Base-by-base conservation (phyloP, 2,888 invertebrate genomes). In the Scelioninae gen. 1 region DNA sequence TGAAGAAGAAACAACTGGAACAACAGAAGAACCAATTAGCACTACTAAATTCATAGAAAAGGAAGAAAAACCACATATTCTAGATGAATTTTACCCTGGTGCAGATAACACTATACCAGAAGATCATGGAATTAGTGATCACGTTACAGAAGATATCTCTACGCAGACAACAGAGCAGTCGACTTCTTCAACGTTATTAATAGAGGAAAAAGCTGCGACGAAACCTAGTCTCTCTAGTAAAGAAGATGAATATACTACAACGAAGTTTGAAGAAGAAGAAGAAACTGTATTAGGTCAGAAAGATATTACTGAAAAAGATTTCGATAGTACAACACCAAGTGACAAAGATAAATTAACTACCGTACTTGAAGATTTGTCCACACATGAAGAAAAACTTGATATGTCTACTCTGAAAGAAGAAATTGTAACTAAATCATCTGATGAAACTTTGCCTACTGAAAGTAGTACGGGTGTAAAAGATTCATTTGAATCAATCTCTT, bases 21-120 rank as follows among this genome's bases (percentile, higher is more conserved):
- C 47, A 34, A 5, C 53, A 0, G 76, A 72, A 32, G 55, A 10
- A 65, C 1, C 69, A n/a, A 38, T 45, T 11, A 69, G 34, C 7
- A 60, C 75, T 15, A 13, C 71, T 13, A 43, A 68, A 62, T 72
- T 84, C 40, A 76, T 79, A 63, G 58, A 68, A 5, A 72, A 82
- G n/a, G 16, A 11, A 10, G 34, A 63, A 10, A 74, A 79, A 31
- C 65, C 83, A 32, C 45, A 66, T 29, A 45, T 29, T 5, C 65
- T 84, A 0, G 84, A 87, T 11, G 89, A 89, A 62, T 75, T 87
- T 8, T 92, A 89, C 88, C 91, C 91, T 15, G 91, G 91, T 3
- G 88, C 89, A 9, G 90, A 92, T 63, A 92, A 92, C 53, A 84
- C 75, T 0, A 91, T 92, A 65, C 91, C 92, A 7, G 86, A 88